phyloP scores from a whole-genome alignment of 2,888 invertebrate species.

The Choreutis nemorana region DNA sequence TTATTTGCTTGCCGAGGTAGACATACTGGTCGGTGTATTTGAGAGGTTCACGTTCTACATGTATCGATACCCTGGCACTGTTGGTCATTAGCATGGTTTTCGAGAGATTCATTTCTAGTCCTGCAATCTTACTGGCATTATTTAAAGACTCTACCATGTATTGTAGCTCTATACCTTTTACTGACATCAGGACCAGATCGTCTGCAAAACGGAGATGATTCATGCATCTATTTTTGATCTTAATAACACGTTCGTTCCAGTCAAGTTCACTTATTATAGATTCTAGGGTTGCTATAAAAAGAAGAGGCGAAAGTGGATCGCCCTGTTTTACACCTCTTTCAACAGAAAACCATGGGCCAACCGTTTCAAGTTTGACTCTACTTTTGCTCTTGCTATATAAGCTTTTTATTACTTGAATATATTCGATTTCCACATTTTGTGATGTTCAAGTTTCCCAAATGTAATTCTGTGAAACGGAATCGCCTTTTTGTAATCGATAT shows the following conservation, averaged over 20 bases:
- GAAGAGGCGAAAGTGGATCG: background rate
- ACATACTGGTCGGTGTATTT: no score
- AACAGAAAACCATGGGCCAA: background rate
- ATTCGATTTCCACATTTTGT: conserved; percentile 2
- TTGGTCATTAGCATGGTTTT: conserved; percentile 4
- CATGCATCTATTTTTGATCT: background rate
- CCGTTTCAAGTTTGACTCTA: conserved; percentile 1
- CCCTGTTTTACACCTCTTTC: background rate
- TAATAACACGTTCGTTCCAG: conserved; percentile 3
- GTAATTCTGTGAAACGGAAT: background rate
- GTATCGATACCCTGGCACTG: no score
- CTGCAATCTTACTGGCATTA: conserved; percentile 1
- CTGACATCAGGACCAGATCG: conserved; percentile 5
- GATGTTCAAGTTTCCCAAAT: conserved; percentile 1
- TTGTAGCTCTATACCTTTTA: conserved; percentile 2
- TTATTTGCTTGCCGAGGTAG: no score
- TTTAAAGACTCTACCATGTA: conserved; percentile 3
- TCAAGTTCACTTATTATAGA: conserved; percentile 1
- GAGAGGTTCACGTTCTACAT: no score
- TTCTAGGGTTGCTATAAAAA: conserved; percentile 3
- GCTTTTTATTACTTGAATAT: conserved; percentile 1
- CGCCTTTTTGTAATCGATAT: background rate
- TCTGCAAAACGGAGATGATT: conserved; percentile 6
- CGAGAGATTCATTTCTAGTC: conserved; percentile 4
- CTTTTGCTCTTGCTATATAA: conserved; percentile 2